Evolutionary conservation across 92 coral and sea anemone genomes (phyloP), one percentile per base, ranked within the genome.

Genomic region (Zoanthus sociatus): DNA sequence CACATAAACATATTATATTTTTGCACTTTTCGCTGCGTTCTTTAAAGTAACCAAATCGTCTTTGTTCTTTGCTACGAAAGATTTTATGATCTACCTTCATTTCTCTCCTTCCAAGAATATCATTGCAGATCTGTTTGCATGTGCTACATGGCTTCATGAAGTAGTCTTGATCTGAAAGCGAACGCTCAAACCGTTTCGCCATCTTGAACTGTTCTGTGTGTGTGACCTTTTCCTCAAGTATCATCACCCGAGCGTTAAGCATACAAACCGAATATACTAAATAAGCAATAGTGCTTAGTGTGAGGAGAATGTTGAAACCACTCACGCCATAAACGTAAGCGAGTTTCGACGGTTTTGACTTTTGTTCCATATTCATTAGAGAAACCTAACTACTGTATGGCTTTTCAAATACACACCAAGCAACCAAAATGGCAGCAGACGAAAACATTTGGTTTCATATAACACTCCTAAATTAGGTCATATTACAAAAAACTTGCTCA

Each of bases 241-340:
- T 50, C 10, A 11, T 32, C 6, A 79, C 84, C 10, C 84, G 54
- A 6, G 17, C 63, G 58, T 79, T 79, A 15, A 79, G 73, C 33
- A 44, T 32, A 32, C 63, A 79, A 31, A 79, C 84, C 0, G 84
- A 37, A 15, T 79, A 79, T 7, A 51, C 50, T 46, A 79, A 18
- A 79, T 44, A 79, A 1, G 55, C 73, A 16, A 79, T 48, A 17
- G 84, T 64, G 16, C 7, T 32, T 2, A 79, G 44, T n/a, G 84
- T 79, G 4, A 79, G 21, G 37, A 79, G 84, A 44, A 79, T 42
- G 60, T 79, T 79, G 11, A 79, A 63, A n/a, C 54, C n/a, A 60
- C 84, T 79, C 53, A 79, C 82, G 17, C 82, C 67, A 51, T 51
- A 77, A 31, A 53, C 17, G 20, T 66, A 77, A 77, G 20, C 30